Base-by-base conservation (phyloP, 2,888 invertebrate species). In the Linyphia triangularis region DNA sequence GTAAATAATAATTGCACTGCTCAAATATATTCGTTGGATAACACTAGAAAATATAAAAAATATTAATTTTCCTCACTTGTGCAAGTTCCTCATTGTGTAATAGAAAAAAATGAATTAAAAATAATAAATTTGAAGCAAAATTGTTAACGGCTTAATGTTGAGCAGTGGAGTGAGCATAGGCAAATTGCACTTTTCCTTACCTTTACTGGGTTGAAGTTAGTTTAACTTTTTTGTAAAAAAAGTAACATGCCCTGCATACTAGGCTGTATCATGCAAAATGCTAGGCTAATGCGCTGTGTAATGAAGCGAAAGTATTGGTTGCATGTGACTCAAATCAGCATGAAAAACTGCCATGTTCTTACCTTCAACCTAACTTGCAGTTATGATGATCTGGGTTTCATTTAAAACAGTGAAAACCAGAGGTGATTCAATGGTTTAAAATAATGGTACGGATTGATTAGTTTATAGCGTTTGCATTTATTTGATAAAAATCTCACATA, bases 341-440 rank as follows among this genome's bases (percentile, higher is more conserved):
- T 59, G 78, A 67, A 81, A 72, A 88, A 81, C 86, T 88, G 86
- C 86, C 86, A 88, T 81, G 73, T 81, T 84, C 86, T 88, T 88
- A 88, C 86, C 86, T 88, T 81, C 75, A 81, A 75, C 59, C 67
- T 79, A 81, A 67, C 37, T 51, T 26, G 79, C 59, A 65, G 65
- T 73, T 81, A 65, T 43, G 73, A 81, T 88, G 86, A 75, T 81
- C 81, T 81, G 73, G 86, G 86, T 73, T 67, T 81, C 75, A 43
- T 86, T 81, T 73, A 16, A 51, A 0, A n/a, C 1, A 51, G 51
- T 16, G 5, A 51, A 51, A n/a, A 51, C 0, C 16, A 51, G n/a
- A 51, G n/a, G 13, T n/a, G n/a, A n/a, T n/a, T n/a, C n/a, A n/a
- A n/a, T n/a, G n/a, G n/a, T n/a, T n/a, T n/a, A n/a, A n/a, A n/a